phyloP scores from a whole-genome alignment of 2,113 vertebrate species.

The Stomatorhinus ivindoensis region DNA sequence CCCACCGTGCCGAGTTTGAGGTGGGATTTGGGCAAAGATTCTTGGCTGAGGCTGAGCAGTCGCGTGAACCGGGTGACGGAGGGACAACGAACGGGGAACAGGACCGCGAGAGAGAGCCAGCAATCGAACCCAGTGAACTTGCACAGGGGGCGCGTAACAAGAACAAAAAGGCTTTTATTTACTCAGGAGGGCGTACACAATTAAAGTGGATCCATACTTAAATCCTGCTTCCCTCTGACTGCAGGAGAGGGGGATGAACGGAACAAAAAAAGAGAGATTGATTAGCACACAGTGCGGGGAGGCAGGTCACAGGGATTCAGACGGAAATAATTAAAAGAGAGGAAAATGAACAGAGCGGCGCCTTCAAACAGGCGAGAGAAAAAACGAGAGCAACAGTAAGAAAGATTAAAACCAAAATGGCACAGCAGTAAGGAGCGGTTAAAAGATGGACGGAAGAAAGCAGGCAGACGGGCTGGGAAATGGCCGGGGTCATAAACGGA shows the following conservation, averaged over 20 bases:
- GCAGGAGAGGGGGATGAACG: background rate
- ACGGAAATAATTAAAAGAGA: constrained; percentile 14
- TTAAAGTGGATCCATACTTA: constrained; percentile 1
- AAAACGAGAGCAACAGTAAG: background rate
- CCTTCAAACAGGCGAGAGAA: background rate
- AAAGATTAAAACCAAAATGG: background rate
- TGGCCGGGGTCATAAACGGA: background rate
- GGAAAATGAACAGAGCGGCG: background rate
- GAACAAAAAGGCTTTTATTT: constrained; percentile 8
- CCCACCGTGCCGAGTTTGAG: constrained; percentile 56
- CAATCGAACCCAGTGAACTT: background rate
- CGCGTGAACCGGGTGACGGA: constrained; percentile 8
- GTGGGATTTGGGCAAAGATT: constrained; percentile 60
- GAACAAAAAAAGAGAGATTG: background rate
- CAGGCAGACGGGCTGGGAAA: background rate
- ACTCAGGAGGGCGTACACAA: constrained; percentile 1
- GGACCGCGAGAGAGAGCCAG: constrained; percentile 14
- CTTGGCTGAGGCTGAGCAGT: constrained; percentile 43
- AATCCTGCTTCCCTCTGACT: background rate
- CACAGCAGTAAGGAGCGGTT: background rate
- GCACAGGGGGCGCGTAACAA: background rate
- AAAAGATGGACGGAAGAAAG: background rate
- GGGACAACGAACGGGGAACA: background rate
- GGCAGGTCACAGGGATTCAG: background rate
- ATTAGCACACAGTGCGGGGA: background rate